A percentile compares a stretch with the other conserved stretches of the same genome.
Evolutionary conservation across 2,797 vertebrate species (phyloP).

Genomic region (Dendrocincla fuliginosa): DNA sequence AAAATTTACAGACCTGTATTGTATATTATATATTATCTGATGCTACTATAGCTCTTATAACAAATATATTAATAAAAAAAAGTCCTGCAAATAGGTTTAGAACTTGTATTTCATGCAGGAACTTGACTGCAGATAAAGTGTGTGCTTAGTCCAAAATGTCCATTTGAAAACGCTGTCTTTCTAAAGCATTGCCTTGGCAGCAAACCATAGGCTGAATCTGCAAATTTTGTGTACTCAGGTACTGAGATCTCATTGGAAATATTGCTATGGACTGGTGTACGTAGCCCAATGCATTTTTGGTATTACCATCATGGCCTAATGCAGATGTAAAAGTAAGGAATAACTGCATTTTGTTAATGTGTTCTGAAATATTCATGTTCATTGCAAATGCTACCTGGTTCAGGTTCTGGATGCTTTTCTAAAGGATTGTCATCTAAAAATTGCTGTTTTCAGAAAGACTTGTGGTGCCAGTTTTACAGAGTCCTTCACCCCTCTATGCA

Average conservation of each 20-base stretch:
- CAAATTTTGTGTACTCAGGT: neutral
- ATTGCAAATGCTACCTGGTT: neutral
- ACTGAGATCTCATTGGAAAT: neutral
- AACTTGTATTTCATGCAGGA: neutral
- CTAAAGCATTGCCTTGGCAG: neutral
- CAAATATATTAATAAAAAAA: neutral
- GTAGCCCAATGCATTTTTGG: neutral
- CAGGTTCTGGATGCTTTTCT: neutral
- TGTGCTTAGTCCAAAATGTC: neutral
- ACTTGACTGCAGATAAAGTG: neutral
- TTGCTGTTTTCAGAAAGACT: neutral
- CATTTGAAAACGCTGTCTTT: neutral
- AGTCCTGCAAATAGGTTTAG: neutral
- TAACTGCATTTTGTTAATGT: neutral
- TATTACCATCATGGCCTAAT: neutral
- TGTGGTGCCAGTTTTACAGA: fast-evolving
- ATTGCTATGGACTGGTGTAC: neutral
- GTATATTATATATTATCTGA: neutral
- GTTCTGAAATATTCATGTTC: constrained; percentile 19
- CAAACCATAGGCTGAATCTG: neutral
- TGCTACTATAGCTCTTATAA: neutral
- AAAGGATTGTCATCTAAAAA: neutral
- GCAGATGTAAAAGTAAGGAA: neutral
- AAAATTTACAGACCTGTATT: neutral
- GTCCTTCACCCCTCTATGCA: fast-evolving